A percentile compares a stretch with the other conserved stretches of the same genome.
These are phyloP conservation scores for Parauchenoglanis punctatus DNA, from an alignment of 2,797 vertebrate genomes.

Conservation along the genomic window DNA sequence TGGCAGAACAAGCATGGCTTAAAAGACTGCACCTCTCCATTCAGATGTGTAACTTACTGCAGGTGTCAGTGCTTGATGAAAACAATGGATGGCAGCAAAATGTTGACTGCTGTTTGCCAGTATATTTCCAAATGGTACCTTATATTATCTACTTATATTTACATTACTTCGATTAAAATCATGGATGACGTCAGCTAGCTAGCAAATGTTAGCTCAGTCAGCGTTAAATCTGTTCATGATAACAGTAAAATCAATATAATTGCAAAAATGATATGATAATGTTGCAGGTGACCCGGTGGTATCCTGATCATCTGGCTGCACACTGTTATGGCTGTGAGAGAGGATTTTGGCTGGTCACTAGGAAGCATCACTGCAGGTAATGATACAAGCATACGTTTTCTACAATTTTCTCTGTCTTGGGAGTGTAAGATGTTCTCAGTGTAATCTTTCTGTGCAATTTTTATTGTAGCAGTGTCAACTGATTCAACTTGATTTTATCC, in stretches of 20 bases:
- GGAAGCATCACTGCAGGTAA: constrained; percentile 98
- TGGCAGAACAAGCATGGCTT: neutral
- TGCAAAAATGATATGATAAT: constrained; percentile 2
- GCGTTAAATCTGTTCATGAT: neutral
- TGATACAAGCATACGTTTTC: neutral
- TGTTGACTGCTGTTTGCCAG: neutral
- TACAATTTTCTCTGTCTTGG: neutral
- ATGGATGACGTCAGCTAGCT: neutral
- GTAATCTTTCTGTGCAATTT: neutral
- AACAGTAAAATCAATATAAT: neutral
- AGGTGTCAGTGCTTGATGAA: neutral
- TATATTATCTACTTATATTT: neutral
- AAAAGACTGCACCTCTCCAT: neutral
- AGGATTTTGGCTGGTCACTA: constrained; percentile 91
- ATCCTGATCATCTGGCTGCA: constrained; percentile 92
- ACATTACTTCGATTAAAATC: neutral
- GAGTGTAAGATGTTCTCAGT: neutral
- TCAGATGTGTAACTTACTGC: neutral
- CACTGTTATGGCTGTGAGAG: constrained; percentile 96
- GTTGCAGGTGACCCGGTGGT: constrained; percentile 93
- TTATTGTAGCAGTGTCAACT: neutral
- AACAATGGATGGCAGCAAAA: neutral
- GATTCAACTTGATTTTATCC: neutral
- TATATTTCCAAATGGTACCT: neutral
- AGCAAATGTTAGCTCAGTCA: neutral